Conservation (phyloP, 2,113 vertebrate species). For the Tenebrosternarchus preto region DNA sequence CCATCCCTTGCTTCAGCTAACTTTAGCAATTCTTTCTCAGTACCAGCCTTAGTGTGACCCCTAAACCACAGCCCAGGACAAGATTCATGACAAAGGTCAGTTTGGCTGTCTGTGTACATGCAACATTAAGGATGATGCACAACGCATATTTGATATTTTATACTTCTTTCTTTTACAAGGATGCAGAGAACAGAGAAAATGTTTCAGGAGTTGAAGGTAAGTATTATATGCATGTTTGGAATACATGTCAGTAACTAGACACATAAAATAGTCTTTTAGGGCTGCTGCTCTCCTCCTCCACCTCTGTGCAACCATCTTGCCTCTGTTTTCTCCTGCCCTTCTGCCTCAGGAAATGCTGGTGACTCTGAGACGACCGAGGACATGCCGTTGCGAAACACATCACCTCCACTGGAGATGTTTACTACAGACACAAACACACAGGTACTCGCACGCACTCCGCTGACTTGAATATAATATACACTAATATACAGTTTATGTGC, state of each 20-base stretch:
- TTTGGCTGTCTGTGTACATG: not conserved
- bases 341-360: slow-evolving; percentile 33
- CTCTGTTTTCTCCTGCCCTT: not conserved
- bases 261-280: not conserved
- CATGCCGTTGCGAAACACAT: not conserved
- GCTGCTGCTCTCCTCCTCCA: not conserved
- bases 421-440: not conserved
- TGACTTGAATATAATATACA: not conserved
- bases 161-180: slow-evolving; percentile 15
- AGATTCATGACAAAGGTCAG: slow-evolving; percentile 39
- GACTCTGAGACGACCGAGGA: slow-evolving; percentile 3
- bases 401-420: slow-evolving; percentile 35
- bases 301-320: not conserved
- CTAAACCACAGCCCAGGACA: slow-evolving; percentile 38
- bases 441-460: not conserved
- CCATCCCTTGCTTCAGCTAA: not conserved
- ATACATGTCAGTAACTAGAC: not conserved
- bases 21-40: not conserved
- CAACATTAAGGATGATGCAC: not conserved
- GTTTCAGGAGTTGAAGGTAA: slow-evolving; percentile 39
- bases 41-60: not conserved
- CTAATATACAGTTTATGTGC: not conserved
- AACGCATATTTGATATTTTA: slow-evolving; percentile 5
- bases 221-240: not conserved
- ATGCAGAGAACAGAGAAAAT: slow-evolving; percentile 1